Evolutionary conservation across 2,797 vertebrate genomes (phyloP).

Genomic region (Xerus rutilus): DNA sequence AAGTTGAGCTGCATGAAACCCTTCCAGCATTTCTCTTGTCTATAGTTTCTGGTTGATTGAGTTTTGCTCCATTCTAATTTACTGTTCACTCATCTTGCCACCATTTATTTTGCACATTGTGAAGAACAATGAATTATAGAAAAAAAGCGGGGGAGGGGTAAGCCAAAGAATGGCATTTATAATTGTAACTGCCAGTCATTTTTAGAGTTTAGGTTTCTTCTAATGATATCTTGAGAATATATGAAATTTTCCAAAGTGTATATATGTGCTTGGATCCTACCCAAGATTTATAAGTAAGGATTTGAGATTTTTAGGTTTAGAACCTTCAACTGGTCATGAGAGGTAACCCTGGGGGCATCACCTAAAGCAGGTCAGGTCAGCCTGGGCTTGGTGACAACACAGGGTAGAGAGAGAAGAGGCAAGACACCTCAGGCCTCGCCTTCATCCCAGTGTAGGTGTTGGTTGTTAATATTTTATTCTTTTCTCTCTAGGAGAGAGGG

Average conservation of each 20-base stretch:
- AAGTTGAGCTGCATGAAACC: not conserved
- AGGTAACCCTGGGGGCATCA: not conserved
- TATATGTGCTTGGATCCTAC: not conserved
- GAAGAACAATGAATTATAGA: not conserved
- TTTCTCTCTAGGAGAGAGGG: not conserved
- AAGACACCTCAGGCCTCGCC: not conserved
- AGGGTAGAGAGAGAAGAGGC: not conserved
- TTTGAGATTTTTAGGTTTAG: not conserved
- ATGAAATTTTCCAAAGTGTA: slow-evolving; percentile 31
- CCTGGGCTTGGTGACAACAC: not conserved
- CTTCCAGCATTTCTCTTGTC: slow-evolving; percentile 6
- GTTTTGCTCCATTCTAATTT: slow-evolving; percentile 21
- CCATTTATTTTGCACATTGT: slow-evolving; percentile 25
- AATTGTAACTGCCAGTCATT: not conserved
- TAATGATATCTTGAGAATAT: slow-evolving; percentile 11
- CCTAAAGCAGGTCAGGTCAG: not conserved
- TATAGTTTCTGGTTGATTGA: not conserved
- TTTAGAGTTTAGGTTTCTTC: slow-evolving; percentile 9
- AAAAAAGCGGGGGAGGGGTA: not conserved
- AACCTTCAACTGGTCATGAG: not conserved
- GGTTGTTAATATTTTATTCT: not conserved
- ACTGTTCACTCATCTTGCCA: not conserved
- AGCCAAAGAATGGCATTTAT: not conserved
- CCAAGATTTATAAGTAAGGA: not conserved
- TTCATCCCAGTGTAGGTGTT: not conserved